Base-by-base conservation (phyloP, 2,888 invertebrate genomes). In the Drosophila mimica region DNA sequence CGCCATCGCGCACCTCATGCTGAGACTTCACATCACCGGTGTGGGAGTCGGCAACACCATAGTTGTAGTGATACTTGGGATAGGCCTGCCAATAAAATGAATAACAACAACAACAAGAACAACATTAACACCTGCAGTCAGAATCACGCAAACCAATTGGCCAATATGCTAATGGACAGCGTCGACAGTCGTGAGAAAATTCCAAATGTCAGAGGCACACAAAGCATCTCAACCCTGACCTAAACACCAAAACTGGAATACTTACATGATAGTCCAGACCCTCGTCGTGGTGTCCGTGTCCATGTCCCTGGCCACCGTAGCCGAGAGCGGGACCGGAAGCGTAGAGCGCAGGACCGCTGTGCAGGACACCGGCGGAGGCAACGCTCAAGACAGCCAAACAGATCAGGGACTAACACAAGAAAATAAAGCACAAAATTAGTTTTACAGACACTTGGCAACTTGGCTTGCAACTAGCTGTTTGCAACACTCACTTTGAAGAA, bases 11-110 rank as follows among this genome's bases (percentile, higher is more conserved):
- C 60, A 93, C 92, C 88, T 93, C 93, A 70, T 93, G 93, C 88
- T 93, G 93, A 7, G 93, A 93, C 86, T 93, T 93, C 46, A 93
- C 93, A 87, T 93, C 93, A 28, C 93, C 93, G 69, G 93, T 93
- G 76, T 92, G 92, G 56, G 92, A 90, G 78, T 93, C 93, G 70
- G 93, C 91, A 43, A 93, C 93, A 72, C 93, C 93, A 65, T 93
- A 93, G 86, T 93, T 93, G 92, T 93, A 93, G 75, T 93, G 92
- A 80, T 93, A 93, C 88, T 93, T 92, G 81, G 93, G 93, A 54
- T 93, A 91, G 57, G 93, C 91, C 93, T 93, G 79, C 5, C 58
- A 43, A 46, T 15, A 3, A 7, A 20, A 25, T 7, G n/a, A n/a
- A n/a, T 4, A 38, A 48, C 20, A 61, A 46, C n/a, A 52, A n/a